Evolutionary conservation across 2,888 invertebrate genomes (phyloP), one percentile per base, ranked within the genome.

Genomic region (Schrankia costaestrigalis): DNA sequence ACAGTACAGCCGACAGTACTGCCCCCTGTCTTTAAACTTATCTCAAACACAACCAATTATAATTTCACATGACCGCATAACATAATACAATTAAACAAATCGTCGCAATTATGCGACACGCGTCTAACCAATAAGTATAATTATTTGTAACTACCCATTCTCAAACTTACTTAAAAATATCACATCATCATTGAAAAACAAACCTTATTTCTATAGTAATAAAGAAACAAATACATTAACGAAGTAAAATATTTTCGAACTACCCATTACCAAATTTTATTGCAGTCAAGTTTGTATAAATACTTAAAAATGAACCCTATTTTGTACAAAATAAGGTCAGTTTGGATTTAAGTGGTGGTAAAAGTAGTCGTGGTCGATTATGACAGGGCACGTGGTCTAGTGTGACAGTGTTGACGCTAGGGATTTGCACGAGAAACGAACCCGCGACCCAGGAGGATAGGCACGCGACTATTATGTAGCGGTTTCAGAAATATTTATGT

Each of bases 11-110:
- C n/a, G n/a, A n/a, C n/a, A n/a, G n/a, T n/a, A n/a, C n/a, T n/a
- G n/a, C n/a, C n/a, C n/a, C n/a, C n/a, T n/a, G n/a, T n/a, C n/a
- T n/a, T n/a, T n/a, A n/a, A n/a, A n/a, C n/a, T n/a, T n/a, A n/a
- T n/a, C n/a, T n/a, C n/a, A n/a, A n/a, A n/a, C n/a, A n/a, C n/a
- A n/a, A n/a, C n/a, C 28, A 33, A 50, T 44, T 37, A 44, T 27
- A 26, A 14, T 9, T 29, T 26, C 22, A 24, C 27, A 35, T 35
- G 15, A 29, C 36, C 41, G 27, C 45, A 40, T 22, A 46, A 41
- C 53, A 35, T 52, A 53, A 55, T 43, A 35, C 32, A 58, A 55
- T 55, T 54, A 56, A 26, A 55, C 35, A 46, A 55, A 58, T 56
- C 39, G 36, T 28, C 34, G 37, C 43, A 27, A 56, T 56, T 54